Base-by-base conservation (phyloP, 1,140 invertebrate genomes). In the Heliconius hewitsoni region DNA sequence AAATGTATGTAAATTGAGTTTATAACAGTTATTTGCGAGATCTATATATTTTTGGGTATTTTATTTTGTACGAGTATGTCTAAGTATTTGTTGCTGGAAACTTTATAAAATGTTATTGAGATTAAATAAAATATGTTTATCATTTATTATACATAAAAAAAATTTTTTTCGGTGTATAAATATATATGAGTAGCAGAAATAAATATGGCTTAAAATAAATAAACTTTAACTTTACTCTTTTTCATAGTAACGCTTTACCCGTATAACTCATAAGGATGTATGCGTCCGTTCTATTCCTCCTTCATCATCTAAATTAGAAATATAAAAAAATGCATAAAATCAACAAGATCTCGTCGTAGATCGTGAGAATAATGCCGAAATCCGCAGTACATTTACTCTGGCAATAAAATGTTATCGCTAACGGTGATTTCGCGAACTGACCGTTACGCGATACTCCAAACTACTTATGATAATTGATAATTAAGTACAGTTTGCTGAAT, bases 371-470 rank as follows among this genome's bases (percentile, higher is more conserved):
- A 76, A 77, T 77, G 76, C 42, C 76, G 23, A 77, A 77, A 52
- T 30, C 13, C 8, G 46, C 19, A 30, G 27, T 34, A 77, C 76
- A 77, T 71, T 77, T 77, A 23, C 16, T 8, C 30, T 71, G n/a
- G 75, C 52, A 73, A 73, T 66, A 55, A 30, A 71, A 55, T 57
- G 71, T 72, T 73, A 73, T 73, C 71, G 71, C 71, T 78, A 78
- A 78, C 77, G 77, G 77, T 73, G 71, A 71, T 66, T 57, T 19
- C 71, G 77, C 77, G 76, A 73, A 77, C 52, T 72, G 70, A 71
- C 76, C 71, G 76, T 72, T 77, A 72, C 52, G 37, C 37, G 52
- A 66, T 60, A 76, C 74, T 13, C 60, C 9, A 66, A 13, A 66
- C 60, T 30, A 66, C 23, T 66, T 66, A 30, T 66, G 60, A 66